Conservation (phyloP, 1,140 invertebrate genomes). For the Linepithema humile region DNA sequence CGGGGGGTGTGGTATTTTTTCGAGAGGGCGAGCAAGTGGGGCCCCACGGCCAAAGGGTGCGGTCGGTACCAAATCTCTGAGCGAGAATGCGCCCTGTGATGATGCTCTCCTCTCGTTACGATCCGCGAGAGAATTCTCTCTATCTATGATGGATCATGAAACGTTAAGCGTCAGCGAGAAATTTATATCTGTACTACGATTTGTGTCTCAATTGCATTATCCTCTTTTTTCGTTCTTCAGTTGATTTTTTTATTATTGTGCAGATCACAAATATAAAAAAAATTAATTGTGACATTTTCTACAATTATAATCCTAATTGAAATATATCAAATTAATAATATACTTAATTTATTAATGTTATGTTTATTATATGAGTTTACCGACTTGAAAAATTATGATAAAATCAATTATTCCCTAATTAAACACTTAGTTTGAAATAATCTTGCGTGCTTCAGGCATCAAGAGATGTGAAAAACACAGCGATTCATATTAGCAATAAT, state of each 20-base stretch:
- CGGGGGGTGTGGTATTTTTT: conserved; percentile 83
- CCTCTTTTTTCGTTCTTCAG: too few species aligned
- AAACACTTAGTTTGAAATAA: neutral
- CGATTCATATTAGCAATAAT: conserved; percentile 13
- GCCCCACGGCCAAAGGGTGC: conserved; percentile 73
- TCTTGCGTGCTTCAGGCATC: neutral
- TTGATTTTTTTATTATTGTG: too few species aligned
- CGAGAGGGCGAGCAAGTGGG: conserved; percentile 70
- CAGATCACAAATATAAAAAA: too few species aligned
- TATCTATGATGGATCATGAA: neutral
- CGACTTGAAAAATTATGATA: neutral
- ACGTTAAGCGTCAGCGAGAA: neutral
- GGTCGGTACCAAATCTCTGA: conserved; percentile 68
- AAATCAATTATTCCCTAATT: neutral
- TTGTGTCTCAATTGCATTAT: too few species aligned
- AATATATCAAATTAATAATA: too few species aligned
- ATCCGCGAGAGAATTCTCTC: conserved; percentile 44
- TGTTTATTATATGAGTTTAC: too few species aligned
- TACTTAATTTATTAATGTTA: too few species aligned
- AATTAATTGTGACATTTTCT: too few species aligned
- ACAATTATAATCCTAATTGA: too few species aligned
- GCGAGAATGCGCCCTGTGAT: conserved; percentile 31
- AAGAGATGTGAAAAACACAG: conserved; percentile 15
- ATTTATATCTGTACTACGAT: too few species aligned
- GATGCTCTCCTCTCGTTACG: conserved; percentile 61